Base-by-base conservation (phyloP, 2,113 vertebrate genomes). In the Cyrtonyx montezumae region DNA sequence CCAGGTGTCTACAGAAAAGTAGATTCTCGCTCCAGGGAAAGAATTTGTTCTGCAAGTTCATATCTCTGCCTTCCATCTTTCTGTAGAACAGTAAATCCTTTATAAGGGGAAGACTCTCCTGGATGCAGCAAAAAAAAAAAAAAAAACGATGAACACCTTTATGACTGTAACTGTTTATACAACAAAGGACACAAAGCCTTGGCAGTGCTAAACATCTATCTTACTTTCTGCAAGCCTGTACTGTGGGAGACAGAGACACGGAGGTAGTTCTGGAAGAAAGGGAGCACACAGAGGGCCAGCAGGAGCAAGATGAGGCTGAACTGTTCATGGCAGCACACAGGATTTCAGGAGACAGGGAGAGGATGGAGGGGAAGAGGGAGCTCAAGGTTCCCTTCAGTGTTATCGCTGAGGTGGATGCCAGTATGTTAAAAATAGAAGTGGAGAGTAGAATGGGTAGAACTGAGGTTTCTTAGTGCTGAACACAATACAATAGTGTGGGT, bases 321-420 rank as follows among this genome's bases (percentile, higher is more conserved):
- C 56, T 23, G 65, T 55, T 88, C 76, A 58, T 17, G 34, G 40
- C 58, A 76, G 49, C 75, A 66, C 19, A n/a, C 18, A 58, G 69
- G 46, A 81, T 56, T 9, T 8, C 10, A 71, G 13, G 30, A 55
- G 8, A 0, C 1, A 53, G 36, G 32, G 32, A 68, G 63, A n/a
- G 34, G 46, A 22, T 0, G 0, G 5, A 4, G 10, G 18, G 9
- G 13, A 37, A 9, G 13, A 69, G 8, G 32, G 14, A 10, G 7
- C 30, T 2, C 7, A 16, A 34, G 25, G 16, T 63, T 62, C 43
- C 65, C 23, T 66, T 51, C 30, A 30, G n/a, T 34, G 34, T 28
- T 9, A 28, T 9, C 55, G 19, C 10, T n/a, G 14, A 43, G 34
- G 20, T 34, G 32, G 45, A 25, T 15, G 55, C 21, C n/a, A 25